phyloP scores from a whole-genome alignment of 2,888 invertebrate species.

The Pachycephus smyrnensis region DNA sequence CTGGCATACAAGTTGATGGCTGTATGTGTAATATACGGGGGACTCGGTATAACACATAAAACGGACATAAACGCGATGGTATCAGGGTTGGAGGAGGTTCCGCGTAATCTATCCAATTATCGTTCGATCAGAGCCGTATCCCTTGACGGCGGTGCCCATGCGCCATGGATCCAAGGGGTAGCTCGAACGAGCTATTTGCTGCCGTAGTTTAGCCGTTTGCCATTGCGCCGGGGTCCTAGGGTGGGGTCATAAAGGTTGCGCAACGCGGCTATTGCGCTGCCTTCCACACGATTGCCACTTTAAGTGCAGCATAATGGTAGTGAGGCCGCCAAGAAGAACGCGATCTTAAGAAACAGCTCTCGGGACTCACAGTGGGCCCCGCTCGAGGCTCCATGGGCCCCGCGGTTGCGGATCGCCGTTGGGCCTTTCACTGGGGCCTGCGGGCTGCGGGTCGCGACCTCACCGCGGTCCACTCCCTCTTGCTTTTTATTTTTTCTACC shows the following conservation, averaged over 20 bases:
- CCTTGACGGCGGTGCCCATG: slow-evolving; percentile 22
- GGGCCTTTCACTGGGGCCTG: slow-evolving; percentile 64
- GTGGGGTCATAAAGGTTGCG: slow-evolving; percentile 53
- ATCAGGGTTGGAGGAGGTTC: slow-evolving; percentile 61
- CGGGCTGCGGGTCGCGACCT: slow-evolving; percentile 66
- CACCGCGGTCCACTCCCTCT: slow-evolving; percentile 62
- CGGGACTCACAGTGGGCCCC: slow-evolving; percentile 39
- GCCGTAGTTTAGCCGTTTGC: slow-evolving; percentile 3
- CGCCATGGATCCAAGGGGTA: slow-evolving; percentile 7
- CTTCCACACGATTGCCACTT: slow-evolving; percentile 57
- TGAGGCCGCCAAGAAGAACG: slow-evolving; percentile 51
- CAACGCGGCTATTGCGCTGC: slow-evolving; percentile 43
- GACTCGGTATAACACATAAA: slow-evolving; percentile 47
- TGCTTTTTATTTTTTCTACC: slow-evolving; percentile 43
- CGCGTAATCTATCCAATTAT: slow-evolving; percentile 66
- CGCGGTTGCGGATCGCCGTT: slow-evolving; percentile 58
- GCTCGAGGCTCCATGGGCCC: slow-evolving; percentile 25
- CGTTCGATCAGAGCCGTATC: slow-evolving; percentile 55
- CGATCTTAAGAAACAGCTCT: slow-evolving; percentile 56
- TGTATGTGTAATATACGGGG: not conserved
- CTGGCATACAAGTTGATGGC: not conserved
- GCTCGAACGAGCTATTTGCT: slow-evolving; percentile 5
- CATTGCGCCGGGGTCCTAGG: slow-evolving; percentile 25
- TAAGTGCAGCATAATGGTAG: slow-evolving; percentile 56
- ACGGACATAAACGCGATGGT: slow-evolving; percentile 59